Percentiles rank a stretch among this genome's conserved stretches.
phyloP scores from a whole-genome alignment of 1,140 invertebrate genomes.

The Lepidostoma basale region DNA sequence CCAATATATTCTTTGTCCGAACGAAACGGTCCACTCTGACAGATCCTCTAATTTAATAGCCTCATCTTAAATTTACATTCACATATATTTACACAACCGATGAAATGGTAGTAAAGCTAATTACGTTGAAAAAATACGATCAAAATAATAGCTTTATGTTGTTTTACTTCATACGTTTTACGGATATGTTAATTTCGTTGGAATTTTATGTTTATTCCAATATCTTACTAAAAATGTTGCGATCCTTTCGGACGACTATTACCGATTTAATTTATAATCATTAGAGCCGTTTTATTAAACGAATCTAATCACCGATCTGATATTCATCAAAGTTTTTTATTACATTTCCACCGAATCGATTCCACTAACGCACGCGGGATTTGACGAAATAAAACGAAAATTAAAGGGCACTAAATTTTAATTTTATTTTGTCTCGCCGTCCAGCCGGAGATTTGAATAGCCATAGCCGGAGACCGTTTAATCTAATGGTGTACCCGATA shows the following conservation, averaged over 20 bases:
- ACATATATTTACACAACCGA: background rate
- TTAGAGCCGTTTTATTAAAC: background rate
- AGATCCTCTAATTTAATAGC: too few species aligned
- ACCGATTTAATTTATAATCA: conserved; percentile 5
- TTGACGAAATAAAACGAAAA: conserved; percentile 22
- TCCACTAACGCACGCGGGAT: background rate
- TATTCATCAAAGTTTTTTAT: conserved; percentile 17
- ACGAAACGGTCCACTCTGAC: too few species aligned
- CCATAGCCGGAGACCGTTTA: conserved; percentile 10
- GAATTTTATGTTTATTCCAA: background rate
- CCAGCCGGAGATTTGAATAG: conserved; percentile 10
- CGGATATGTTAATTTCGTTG: background rate
- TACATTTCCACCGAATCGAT: background rate
- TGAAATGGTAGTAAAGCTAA: background rate
- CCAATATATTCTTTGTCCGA: too few species aligned
- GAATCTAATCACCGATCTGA: background rate
- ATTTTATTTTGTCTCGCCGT: conserved; percentile 17
- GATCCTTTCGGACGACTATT: background rate
- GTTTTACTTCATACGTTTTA: background rate
- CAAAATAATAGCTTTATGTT: too few species aligned
- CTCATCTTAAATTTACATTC: too few species aligned
- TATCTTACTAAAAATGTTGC: background rate
- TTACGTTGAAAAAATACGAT: background rate
- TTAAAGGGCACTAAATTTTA: conserved; percentile 18
- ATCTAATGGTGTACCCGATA: conserved; percentile 12